phyloP scores from a whole-genome alignment of 2,888 invertebrate species.

The Allygus modestus region DNA sequence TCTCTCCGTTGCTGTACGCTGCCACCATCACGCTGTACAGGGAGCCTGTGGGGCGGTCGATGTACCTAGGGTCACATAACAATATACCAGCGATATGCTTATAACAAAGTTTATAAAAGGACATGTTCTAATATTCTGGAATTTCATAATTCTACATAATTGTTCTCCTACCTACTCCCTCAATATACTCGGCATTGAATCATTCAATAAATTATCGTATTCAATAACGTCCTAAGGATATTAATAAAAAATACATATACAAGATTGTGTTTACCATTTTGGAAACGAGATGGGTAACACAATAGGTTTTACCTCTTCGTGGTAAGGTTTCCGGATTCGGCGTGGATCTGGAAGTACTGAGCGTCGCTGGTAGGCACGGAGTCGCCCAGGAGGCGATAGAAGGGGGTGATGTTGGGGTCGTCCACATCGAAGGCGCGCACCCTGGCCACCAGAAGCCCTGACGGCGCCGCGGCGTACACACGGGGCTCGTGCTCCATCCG shows the following conservation, averaged over 20 bases:
- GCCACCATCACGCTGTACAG: conserved; percentile 61
- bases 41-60: conserved; percentile 61
- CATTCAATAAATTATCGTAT: too few relatives aligned
- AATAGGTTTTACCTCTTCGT: conserved; percentile 63
- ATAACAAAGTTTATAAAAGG: too few relatives aligned
- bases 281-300: too few relatives aligned
- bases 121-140: too few relatives aligned
- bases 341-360: conserved; percentile 60
- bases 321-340: conserved; percentile 62
- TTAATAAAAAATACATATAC: too few relatives aligned
- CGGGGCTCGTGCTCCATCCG: conserved; percentile 62
- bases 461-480: conserved; percentile 62
- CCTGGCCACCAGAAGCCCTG: conserved; percentile 59
- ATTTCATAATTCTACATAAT: too few relatives aligned
- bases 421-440: conserved; percentile 58
- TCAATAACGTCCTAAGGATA: too few relatives aligned
- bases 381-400: conserved; percentile 58
- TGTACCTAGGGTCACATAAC: too few relatives aligned
- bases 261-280: too few relatives aligned
- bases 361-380: conserved; percentile 43
- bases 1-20: conserved; percentile 59
- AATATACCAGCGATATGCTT: conserved; percentile 40
- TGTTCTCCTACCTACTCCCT: too few relatives aligned
- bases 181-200: too few relatives aligned
- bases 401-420: conserved; percentile 37